A percentile compares a stretch with the other conserved stretches of the same genome.
Evolutionary conservation across 92 coral and sea anemone species (phyloP).

Genomic region (Siderastrea siderea): DNA sequence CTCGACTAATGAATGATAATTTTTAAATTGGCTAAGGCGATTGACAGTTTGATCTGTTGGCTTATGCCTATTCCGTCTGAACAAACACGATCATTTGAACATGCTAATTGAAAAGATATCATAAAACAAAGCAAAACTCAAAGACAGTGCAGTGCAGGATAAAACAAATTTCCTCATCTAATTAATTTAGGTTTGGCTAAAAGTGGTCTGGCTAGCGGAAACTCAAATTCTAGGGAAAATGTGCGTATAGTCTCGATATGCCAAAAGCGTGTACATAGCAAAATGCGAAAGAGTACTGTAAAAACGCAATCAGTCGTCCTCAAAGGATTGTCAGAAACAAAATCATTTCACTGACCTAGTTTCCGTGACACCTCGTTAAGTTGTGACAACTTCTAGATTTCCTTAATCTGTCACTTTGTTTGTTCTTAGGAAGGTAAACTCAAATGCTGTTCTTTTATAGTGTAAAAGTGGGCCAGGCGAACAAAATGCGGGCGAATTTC

Average conservation of each 20-base stretch:
- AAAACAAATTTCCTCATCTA: background rate
- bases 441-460: slow-evolving; percentile 15
- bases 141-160: background rate
- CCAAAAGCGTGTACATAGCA: too few relatives aligned
- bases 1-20: background rate
- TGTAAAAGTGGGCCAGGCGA: background rate
- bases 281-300: too few relatives aligned
- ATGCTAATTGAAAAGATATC: slow-evolving; percentile 38
- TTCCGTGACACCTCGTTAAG: slow-evolving; percentile 13
- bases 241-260: background rate
- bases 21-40: background rate
- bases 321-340: background rate
- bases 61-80: slow-evolving; percentile 15
- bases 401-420: slow-evolving; percentile 42
- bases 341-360: background rate
- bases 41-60: slow-evolving; percentile 15
- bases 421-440: slow-evolving; percentile 15
- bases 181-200: slow-evolving; percentile 16
- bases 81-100: slow-evolving; percentile 1
- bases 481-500: background rate
- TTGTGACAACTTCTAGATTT: slow-evolving; percentile 29
- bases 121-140: slow-evolving; percentile 16
- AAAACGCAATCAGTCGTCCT: background rate
- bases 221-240: background rate
- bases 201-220: background rate